Evolutionary conservation across 2,113 vertebrate species (phyloP).

Genomic region (Psammodynastes pulverulentus): DNA sequence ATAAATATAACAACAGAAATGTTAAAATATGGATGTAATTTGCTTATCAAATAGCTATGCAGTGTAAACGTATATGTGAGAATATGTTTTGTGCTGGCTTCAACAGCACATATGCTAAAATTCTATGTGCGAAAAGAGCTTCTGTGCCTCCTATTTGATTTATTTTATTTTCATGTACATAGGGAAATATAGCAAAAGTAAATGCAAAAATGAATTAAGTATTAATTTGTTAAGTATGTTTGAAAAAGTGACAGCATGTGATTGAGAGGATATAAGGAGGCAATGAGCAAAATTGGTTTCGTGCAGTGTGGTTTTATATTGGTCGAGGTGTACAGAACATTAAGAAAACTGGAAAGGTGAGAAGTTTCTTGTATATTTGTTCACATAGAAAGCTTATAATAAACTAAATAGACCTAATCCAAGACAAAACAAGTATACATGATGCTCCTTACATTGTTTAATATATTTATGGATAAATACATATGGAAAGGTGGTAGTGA

Average conservation of each 20-base stretch:
- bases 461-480: background rate
- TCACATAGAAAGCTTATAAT: background rate
- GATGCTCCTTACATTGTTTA: background rate
- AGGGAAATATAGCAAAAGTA: background rate
- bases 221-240: background rate
- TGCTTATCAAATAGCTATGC: background rate
- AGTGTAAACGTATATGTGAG: background rate
- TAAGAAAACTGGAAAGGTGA: background rate
- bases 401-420: background rate
- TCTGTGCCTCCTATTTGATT: background rate
- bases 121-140: background rate
- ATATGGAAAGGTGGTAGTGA: background rate
- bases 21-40: background rate
- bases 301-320: background rate
- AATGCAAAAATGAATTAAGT: background rate
- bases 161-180: background rate
- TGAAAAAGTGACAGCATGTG: background rate
- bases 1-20: background rate
- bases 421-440: background rate
- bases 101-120: too few relatives aligned
- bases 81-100: background rate
- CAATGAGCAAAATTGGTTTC: background rate
- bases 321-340: background rate
- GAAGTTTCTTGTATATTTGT: background rate
- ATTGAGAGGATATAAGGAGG: background rate